These are phyloP conservation scores for Polypterus bichir DNA, from an alignment of 2,113 vertebrate genomes.

Conservation along the genomic window DNA sequence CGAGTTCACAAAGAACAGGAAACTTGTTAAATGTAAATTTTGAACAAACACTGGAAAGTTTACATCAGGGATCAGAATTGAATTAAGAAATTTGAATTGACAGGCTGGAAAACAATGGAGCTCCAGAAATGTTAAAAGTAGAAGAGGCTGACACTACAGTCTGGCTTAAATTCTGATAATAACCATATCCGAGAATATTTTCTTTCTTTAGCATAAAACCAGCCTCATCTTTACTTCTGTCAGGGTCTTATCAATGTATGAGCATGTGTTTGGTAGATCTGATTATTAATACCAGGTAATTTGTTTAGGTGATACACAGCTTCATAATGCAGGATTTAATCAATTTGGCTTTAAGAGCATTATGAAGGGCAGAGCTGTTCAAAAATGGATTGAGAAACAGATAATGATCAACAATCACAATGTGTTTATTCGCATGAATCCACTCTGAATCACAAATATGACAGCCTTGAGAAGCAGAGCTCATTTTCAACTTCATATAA, in stretches of 20 bases:
- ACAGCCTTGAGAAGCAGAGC: background rate
- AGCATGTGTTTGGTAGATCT: background rate
- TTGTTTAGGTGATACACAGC: background rate
- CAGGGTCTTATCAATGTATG: background rate
- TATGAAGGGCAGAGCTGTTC: background rate
- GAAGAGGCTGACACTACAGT: too few relatives aligned
- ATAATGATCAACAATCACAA: background rate
- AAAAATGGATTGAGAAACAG: background rate
- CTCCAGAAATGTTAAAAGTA: too few relatives aligned
- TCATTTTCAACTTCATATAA: background rate
- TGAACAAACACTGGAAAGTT: too few relatives aligned
- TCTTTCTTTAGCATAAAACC: too few relatives aligned
- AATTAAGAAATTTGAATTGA: too few relatives aligned
- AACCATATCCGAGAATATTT: too few relatives aligned
- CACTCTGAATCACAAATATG: background rate
- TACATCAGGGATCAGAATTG: too few relatives aligned
- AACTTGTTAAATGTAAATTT: too few relatives aligned
- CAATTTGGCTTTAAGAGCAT: background rate
- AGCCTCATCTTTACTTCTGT: too few relatives aligned
- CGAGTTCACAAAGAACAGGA: too few relatives aligned
- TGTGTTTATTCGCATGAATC: background rate
- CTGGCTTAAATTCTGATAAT: too few relatives aligned
- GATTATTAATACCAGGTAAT: background rate
- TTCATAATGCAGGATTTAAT: background rate
- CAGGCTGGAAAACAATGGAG: too few relatives aligned